A percentile compares a stretch with the other conserved stretches of the same genome.
Evolutionary conservation across 1,140 invertebrate species (phyloP).

Genomic region (Nylanderia fulva): DNA sequence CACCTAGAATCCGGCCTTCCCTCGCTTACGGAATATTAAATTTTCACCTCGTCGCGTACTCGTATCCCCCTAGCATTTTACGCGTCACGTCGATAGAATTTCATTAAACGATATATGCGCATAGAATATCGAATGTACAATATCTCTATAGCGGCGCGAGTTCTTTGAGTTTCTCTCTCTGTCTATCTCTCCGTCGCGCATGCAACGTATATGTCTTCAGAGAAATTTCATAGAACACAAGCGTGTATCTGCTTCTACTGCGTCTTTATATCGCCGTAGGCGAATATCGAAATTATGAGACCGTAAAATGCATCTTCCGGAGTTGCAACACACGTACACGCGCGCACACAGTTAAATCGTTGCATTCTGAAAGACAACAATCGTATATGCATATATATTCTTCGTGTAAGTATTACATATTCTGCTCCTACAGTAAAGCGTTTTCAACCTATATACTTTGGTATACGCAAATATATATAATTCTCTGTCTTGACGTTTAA

Average conservation of each 20-base stretch:
- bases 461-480: not conserved
- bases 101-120: constrained; percentile 31
- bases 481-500: not conserved
- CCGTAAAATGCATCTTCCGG: constrained; percentile 4
- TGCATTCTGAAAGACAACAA: not conserved
- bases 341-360: not conserved
- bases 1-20: constrained; percentile 30
- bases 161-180: constrained; percentile 4
- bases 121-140: constrained; percentile 29
- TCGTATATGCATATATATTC: not conserved
- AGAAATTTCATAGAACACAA: constrained; percentile 23
- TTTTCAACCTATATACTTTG: too few relatives aligned
- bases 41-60: constrained; percentile 18
- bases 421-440: not conserved
- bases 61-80: constrained; percentile 34
- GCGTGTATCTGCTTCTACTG: not conserved
- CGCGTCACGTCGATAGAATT: constrained; percentile 41
- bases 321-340: not conserved
- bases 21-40: constrained; percentile 48
- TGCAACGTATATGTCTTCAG: constrained; percentile 22
- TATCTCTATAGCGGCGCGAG: not conserved
- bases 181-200: not conserved
- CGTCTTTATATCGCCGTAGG: not conserved
- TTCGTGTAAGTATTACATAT: not conserved
- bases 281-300: not conserved